phyloP scores from a whole-genome alignment of 2,888 invertebrate species.

The Drosophila pseudotalamancana region DNA sequence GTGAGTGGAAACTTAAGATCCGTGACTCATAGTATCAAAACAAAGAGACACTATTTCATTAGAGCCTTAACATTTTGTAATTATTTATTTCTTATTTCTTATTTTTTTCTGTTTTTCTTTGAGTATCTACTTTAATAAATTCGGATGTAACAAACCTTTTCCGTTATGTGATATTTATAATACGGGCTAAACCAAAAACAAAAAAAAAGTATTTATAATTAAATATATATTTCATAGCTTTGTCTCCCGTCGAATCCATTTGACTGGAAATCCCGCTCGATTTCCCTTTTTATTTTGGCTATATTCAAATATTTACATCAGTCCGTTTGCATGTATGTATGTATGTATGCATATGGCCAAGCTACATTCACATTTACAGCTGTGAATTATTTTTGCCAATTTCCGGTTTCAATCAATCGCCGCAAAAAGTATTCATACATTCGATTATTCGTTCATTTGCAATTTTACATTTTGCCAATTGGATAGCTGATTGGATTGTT shows the following conservation, averaged over 20 bases:
- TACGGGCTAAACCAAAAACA: background rate
- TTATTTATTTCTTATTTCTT: too few species aligned
- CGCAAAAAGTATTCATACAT: slow-evolving; percentile 69
- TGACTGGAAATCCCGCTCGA: background rate
- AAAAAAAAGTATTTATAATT: background rate
- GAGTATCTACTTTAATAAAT: too few species aligned
- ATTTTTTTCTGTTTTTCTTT: too few species aligned
- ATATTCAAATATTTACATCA: background rate
- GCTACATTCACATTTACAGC: slow-evolving; percentile 23
- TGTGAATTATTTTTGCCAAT: slow-evolving; percentile 54
- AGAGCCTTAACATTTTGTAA: too few species aligned
- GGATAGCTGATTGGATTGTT: slow-evolving; percentile 73
- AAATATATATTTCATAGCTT: slow-evolving; percentile 4
- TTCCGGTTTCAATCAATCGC: slow-evolving; percentile 66
- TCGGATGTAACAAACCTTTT: background rate
- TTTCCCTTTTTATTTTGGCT: background rate
- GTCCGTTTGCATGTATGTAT: too few species aligned
- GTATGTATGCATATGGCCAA: background rate
- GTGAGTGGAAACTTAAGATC: too few species aligned
- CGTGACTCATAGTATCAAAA: too few species aligned
- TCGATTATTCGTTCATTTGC: slow-evolving; percentile 54
- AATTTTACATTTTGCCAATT: slow-evolving; percentile 71
- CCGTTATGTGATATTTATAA: background rate
- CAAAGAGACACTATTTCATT: too few species aligned
- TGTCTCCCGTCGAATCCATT: slow-evolving; percentile 16